Evolutionary conservation across 2,113 vertebrate genomes (phyloP), one percentile per base, ranked within the genome.

Genomic region (Mola mola): DNA sequence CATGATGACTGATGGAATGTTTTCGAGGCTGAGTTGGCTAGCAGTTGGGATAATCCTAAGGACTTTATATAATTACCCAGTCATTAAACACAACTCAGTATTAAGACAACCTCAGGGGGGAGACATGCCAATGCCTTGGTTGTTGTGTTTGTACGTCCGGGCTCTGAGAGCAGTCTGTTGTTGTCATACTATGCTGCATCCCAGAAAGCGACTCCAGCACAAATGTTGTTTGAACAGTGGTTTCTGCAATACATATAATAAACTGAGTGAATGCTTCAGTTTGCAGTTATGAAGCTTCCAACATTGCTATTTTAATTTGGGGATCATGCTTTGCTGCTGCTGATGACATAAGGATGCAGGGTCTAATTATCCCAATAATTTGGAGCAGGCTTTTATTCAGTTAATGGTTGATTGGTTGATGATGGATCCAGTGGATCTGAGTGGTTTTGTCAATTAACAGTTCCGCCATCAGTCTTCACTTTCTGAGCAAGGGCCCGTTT

Each of bases 1-100:
- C 82, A 81, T 22, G 72, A 72, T 84, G 86, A 86, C 77, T 82
- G 83, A 89, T 85, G 82, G 83, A 70, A 86, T 80, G 73, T 81
- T 82, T 82, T 81, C 37, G 16, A 28, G 73, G 75, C 74, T 40
- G 68, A 81, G 74, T 79, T 84, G 74, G 85, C 74, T 79, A 83
- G 78, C 67, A 66, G 50, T 75, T 61, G 6, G 72, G 65, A 66
- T 83, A 76, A 84, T 83, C 83, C 84, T 74, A 66, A 83, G 70
- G 78, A 78, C 81, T 87, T 83, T 46, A 79, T 73, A 66, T 78
- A 86, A 87, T 89, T 85, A 82, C 61, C 75, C 75, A 71, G 61
- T 67, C 83, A 79, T 83, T 85, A 82, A 80, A 79, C 78, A 59
- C 3, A 2, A 49, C 78, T 82, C 60, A 41, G 74, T 40, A 55